A percentile compares a stretch with the other conserved stretches of the same genome.
Conservation (phyloP, 1,140 invertebrate species). For the Bathynomus jamesi region DNA sequence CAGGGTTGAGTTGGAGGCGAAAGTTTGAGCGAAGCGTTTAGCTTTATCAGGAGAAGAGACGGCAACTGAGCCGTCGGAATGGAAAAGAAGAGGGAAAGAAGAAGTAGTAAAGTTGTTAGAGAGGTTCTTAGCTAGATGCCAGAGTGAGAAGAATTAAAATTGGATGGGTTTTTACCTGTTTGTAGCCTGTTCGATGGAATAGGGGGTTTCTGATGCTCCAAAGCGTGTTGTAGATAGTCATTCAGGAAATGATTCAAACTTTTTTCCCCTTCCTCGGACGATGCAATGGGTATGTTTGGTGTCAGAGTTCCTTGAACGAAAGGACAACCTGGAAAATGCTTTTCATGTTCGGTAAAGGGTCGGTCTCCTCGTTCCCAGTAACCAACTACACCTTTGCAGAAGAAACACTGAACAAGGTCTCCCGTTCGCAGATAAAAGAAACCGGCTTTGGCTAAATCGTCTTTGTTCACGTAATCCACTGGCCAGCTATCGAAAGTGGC, state of each 20-base stretch:
- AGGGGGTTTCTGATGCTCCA: background rate
- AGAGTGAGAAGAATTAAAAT: too few relatives aligned
- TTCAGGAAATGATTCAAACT: background rate
- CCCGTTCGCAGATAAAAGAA: constrained; percentile 10
- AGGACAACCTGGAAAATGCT: constrained; percentile 10
- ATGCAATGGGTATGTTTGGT: background rate
- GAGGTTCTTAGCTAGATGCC: too few relatives aligned
- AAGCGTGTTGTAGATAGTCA: background rate
- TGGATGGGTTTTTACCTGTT: too few relatives aligned
- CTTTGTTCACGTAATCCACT: constrained; percentile 4
- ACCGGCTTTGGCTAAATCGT: constrained; percentile 11
- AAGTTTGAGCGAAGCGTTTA: too few relatives aligned
- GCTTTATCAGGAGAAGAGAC: too few relatives aligned
- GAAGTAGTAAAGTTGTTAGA: too few relatives aligned
- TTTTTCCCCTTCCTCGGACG: background rate
- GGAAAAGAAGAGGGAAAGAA: too few relatives aligned
- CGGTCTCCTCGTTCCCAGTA: constrained; percentile 16
- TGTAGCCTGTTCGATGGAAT: background rate
- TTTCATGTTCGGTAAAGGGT: constrained; percentile 11
- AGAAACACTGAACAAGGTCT: constrained; percentile 20
- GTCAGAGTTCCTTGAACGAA: background rate
- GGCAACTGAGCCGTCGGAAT: too few relatives aligned
- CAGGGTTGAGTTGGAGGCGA: too few relatives aligned
- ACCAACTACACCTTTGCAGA: constrained; percentile 10
- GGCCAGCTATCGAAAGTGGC: constrained; percentile 4